Conservation (phyloP, 2,888 invertebrate genomes). For the Cephus nigrinus region DNA sequence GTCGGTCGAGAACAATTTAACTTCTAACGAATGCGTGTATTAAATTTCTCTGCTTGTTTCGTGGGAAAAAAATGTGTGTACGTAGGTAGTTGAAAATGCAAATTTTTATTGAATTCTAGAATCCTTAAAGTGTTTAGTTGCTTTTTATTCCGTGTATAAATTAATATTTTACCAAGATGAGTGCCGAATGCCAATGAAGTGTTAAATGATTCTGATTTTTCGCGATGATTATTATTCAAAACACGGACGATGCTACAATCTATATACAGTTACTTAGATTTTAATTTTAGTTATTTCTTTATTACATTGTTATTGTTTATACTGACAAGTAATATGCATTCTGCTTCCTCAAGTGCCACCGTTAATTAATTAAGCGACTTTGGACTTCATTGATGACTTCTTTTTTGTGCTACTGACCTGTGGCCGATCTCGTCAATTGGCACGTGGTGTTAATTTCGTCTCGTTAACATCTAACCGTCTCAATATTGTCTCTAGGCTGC, state of each 20-base stretch:
- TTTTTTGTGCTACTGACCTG: background rate
- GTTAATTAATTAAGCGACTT: background rate
- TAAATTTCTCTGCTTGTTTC: background rate
- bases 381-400: background rate
- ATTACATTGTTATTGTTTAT: background rate
- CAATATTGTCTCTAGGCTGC: background rate
- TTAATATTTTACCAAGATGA: background rate
- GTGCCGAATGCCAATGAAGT: background rate
- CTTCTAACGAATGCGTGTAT: background rate
- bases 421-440: background rate
- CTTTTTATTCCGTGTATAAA: background rate
- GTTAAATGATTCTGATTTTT: background rate
- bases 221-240: background rate
- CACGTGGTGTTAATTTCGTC: slow-evolving; percentile 33
- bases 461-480: slow-evolving; percentile 27
- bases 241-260: too few relatives aligned
- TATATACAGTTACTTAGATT: background rate
- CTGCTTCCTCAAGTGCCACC: background rate
- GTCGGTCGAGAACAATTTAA: background rate
- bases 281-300: background rate
- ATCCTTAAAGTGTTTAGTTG: background rate
- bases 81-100: background rate
- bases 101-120: background rate
- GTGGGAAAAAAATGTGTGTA: background rate
- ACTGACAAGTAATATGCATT: background rate